A percentile compares a stretch with the other conserved stretches of the same genome.
These are phyloP conservation scores for Nomada lathburiana DNA, from an alignment of 2,888 invertebrate species.

Conservation along the genomic window DNA sequence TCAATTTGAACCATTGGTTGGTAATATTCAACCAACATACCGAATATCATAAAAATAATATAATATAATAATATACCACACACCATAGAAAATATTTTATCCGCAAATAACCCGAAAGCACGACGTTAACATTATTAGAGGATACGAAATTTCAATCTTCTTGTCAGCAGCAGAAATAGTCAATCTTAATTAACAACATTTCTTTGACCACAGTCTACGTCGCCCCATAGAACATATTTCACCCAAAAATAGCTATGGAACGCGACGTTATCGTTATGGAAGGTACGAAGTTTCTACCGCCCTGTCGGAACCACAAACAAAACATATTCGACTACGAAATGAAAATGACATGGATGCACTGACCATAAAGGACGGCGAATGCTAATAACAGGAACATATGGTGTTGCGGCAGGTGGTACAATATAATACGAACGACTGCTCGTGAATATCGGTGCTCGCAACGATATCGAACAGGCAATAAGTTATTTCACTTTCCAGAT, in stretches of 20 bases:
- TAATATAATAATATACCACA: too few relatives aligned
- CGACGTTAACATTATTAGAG: too few relatives aligned
- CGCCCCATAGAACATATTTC: not conserved
- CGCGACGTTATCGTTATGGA: not conserved
- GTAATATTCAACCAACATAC: too few relatives aligned
- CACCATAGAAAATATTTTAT: too few relatives aligned
- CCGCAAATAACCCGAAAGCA: too few relatives aligned
- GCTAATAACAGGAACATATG: constrained; percentile 70
- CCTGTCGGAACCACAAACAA: not conserved
- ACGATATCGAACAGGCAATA: constrained; percentile 50
- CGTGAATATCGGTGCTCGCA: constrained; percentile 55
- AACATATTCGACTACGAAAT: not conserved
- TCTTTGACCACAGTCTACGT: not conserved
- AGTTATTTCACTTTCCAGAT: constrained; percentile 50
- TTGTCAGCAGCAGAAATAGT: too few relatives aligned
- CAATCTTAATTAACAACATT: not conserved
- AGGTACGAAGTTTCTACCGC: not conserved
- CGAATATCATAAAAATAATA: too few relatives aligned
- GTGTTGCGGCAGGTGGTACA: constrained; percentile 70
- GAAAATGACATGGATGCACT: constrained; percentile 25
- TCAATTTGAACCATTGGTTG: too few relatives aligned
- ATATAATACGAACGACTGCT: constrained; percentile 55
- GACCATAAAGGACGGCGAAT: constrained; percentile 51
- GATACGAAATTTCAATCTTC: too few relatives aligned
- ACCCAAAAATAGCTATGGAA: not conserved